These are phyloP conservation scores for Xylota segnis DNA, from an alignment of 2,888 invertebrate genomes.

Conservation along the genomic window DNA sequence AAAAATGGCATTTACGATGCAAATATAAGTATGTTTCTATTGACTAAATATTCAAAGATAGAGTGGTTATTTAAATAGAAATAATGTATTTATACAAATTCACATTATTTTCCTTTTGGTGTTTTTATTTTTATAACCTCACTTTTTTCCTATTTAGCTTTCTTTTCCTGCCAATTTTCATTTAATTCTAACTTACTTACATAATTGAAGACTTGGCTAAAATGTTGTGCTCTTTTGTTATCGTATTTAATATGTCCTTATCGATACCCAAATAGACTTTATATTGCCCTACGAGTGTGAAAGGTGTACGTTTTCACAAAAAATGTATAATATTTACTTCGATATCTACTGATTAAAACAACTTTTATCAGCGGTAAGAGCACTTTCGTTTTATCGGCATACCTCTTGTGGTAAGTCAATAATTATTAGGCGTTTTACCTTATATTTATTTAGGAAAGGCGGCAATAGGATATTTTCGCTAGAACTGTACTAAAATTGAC, in stretches of 20 bases:
- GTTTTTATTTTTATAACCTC: too few relatives aligned
- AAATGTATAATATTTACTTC: constrained; percentile 3
- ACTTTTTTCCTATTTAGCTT: not conserved
- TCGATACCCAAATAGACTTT: constrained; percentile 1
- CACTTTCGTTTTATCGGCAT: constrained; percentile 11
- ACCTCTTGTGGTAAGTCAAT: constrained; percentile 18
- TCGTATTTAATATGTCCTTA: constrained; percentile 11
- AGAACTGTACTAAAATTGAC: not conserved
- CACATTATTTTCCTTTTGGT: too few relatives aligned
- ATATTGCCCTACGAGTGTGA: not conserved
- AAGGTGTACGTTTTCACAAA: constrained; percentile 3
- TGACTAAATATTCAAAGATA: too few relatives aligned
- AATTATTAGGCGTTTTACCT: constrained; percentile 1
- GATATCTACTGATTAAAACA: constrained; percentile 12
- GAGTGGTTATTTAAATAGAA: too few relatives aligned
- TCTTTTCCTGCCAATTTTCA: not conserved
- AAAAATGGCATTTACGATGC: too few relatives aligned
- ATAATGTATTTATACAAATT: too few relatives aligned
- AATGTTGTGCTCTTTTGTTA: not conserved
- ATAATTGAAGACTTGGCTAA: not conserved
- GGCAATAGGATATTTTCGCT: constrained; percentile 3
- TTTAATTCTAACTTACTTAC: not conserved
- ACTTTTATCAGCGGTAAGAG: constrained; percentile 8
- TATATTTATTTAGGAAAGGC: constrained; percentile 22
- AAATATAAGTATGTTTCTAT: too few relatives aligned